Percentiles rank a stretch among this genome's conserved stretches.
These are phyloP conservation scores for Drosophila diplacantha DNA, from an alignment of 2,888 invertebrate species.

Conservation along the genomic window DNA sequence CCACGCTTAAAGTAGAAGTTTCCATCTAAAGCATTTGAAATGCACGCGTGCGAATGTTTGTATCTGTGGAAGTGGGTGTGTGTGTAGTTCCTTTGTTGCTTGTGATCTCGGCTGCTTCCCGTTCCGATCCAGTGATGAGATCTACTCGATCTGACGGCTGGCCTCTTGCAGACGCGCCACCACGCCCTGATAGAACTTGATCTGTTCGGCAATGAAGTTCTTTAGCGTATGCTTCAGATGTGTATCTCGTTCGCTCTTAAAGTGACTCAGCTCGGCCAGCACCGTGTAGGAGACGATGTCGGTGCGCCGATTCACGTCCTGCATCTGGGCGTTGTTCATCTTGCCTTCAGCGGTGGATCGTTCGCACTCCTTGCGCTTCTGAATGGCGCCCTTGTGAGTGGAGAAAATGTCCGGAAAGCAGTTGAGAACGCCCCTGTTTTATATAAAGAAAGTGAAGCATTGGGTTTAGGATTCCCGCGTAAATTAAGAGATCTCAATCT, in stretches of 20 bases:
- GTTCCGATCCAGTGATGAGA: slow-evolving; percentile 10
- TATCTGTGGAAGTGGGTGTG: slow-evolving; percentile 33
- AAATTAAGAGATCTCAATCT: neutral
- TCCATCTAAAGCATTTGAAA: slow-evolving; percentile 62
- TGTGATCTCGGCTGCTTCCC: slow-evolving; percentile 30
- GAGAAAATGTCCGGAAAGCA: slow-evolving; percentile 93
- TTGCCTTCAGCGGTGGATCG: slow-evolving; percentile 87
- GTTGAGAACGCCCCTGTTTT: slow-evolving; percentile 87
- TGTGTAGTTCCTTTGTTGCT: slow-evolving; percentile 46
- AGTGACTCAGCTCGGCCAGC: slow-evolving; percentile 96
- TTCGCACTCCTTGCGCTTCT: slow-evolving; percentile 93
- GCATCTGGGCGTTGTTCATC: slow-evolving; percentile 88
- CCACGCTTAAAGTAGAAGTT: slow-evolving; percentile 48
- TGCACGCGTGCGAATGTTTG: slow-evolving; percentile 68
- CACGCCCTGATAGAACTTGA: slow-evolving; percentile 92
- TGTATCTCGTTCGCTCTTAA: slow-evolving; percentile 89
- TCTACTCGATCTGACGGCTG: slow-evolving; percentile 78
- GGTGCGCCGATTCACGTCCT: slow-evolving; percentile 88
- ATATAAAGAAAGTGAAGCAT: neutral
- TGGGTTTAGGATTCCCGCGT: neutral
- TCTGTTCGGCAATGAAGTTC: slow-evolving; percentile 91
- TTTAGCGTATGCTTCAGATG: slow-evolving; percentile 93
- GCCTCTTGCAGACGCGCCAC: slow-evolving; percentile 85
- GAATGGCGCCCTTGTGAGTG: slow-evolving; percentile 92
- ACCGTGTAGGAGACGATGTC: slow-evolving; percentile 95